A percentile compares a stretch with the other conserved stretches of the same genome.
These are phyloP conservation scores for Coregonus clupeaformis DNA, from an alignment of 2,113 vertebrate genomes.

Conservation along the genomic window DNA sequence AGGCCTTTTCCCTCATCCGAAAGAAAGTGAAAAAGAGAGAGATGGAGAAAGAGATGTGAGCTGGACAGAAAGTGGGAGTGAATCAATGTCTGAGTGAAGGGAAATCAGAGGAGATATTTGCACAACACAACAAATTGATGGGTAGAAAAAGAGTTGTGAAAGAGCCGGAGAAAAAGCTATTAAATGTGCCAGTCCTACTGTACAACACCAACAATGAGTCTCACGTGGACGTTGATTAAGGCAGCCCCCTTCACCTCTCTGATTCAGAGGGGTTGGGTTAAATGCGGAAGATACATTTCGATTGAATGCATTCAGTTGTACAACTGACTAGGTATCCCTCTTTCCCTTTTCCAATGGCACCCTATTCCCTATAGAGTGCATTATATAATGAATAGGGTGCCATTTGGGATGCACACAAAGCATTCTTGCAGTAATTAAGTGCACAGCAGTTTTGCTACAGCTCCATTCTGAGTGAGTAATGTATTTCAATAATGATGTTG, in stretches of 20 bases:
- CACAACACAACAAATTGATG: not conserved
- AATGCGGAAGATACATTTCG: too few relatives aligned
- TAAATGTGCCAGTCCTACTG: not conserved
- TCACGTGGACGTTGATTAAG: too few relatives aligned
- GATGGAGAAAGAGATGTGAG: not conserved
- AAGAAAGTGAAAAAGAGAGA: not conserved
- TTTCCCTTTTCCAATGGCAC: too few relatives aligned
- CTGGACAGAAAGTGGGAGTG: not conserved
- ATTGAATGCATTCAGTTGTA: too few relatives aligned
- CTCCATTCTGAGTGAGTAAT: not conserved
- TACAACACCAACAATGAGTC: too few relatives aligned
- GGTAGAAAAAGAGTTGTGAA: not conserved
- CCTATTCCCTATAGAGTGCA: too few relatives aligned
- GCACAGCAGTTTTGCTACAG: constrained; percentile 1
- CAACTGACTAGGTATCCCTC: too few relatives aligned
- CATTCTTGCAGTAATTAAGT: not conserved
- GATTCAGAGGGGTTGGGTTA: too few relatives aligned
- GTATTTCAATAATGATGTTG: not conserved
- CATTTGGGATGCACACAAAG: not conserved
- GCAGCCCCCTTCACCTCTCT: too few relatives aligned
- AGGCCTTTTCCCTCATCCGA: not conserved
- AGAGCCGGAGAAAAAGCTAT: not conserved
- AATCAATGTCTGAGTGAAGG: not conserved
- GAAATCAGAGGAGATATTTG: not conserved
- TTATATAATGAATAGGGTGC: too few relatives aligned